phyloP scores from a whole-genome alignment of 2,888 invertebrate genomes.

The Cerastis leucographa region DNA sequence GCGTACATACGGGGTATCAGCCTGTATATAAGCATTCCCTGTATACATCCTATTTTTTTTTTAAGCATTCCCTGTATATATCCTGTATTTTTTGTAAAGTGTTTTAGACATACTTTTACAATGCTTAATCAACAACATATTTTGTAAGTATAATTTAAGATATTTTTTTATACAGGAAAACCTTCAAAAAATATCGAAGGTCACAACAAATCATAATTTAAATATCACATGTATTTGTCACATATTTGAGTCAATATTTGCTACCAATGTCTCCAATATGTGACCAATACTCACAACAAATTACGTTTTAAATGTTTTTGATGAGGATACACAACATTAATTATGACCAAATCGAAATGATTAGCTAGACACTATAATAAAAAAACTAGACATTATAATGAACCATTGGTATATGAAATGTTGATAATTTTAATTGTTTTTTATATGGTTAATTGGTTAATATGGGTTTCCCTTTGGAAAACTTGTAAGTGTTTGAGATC shows the following conservation, averaged over 20 bases:
- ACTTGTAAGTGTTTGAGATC: slow-evolving; percentile 41
- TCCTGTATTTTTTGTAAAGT: background rate
- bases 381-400: background rate
- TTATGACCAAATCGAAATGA: background rate
- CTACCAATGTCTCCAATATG: slow-evolving; percentile 1
- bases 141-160: background rate
- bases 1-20: no score
- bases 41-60: background rate
- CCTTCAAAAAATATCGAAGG: slow-evolving; percentile 8
- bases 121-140: background rate
- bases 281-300: slow-evolving; percentile 37
- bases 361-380: no score
- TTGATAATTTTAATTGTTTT: background rate
- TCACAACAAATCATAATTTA: background rate
- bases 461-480: slow-evolving; percentile 12
- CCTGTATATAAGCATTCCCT: background rate
- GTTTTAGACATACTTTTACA: background rate
- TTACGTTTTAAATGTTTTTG: slow-evolving; percentile 12
- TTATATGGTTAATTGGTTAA: slow-evolving; percentile 14
- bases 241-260: slow-evolving; percentile 22
- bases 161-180: background rate
- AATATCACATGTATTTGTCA: slow-evolving; percentile 21
- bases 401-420: background rate
- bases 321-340: background rate
- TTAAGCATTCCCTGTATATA: background rate